phyloP scores from a whole-genome alignment of 2,888 invertebrate species.

The Trichopoda pennipes region DNA sequence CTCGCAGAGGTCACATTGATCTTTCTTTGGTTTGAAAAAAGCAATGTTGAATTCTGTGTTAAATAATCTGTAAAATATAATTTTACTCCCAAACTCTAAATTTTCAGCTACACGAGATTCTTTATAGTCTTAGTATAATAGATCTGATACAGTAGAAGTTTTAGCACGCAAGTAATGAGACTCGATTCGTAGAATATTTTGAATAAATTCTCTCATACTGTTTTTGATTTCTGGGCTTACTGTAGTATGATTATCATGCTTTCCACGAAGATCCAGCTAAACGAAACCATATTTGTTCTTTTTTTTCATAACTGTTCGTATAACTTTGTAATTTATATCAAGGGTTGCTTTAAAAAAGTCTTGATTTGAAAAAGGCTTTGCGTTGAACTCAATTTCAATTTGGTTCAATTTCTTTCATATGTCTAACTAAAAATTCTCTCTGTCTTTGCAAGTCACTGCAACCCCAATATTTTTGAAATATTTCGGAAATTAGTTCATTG shows the following conservation, averaged over 20 bases:
- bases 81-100: too few relatives aligned
- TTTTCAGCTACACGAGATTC: too few relatives aligned
- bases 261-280: slow-evolving; percentile 38
- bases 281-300: slow-evolving; percentile 38
- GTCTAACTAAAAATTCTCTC: slow-evolving; percentile 27
- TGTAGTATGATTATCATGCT: slow-evolving; percentile 16
- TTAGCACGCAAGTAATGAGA: not conserved
- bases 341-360: slow-evolving; percentile 49
- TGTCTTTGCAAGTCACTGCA: slow-evolving; percentile 40
- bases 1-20: too few relatives aligned
- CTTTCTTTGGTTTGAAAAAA: too few relatives aligned
- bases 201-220: slow-evolving; percentile 45
- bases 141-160: not conserved
- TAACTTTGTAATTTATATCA: slow-evolving; percentile 35
- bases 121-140: too few relatives aligned
- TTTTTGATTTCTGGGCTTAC: slow-evolving; percentile 52
- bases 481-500: slow-evolving; percentile 31
- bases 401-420: slow-evolving; percentile 27
- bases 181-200: not conserved
- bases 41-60: too few relatives aligned
- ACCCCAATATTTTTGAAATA: slow-evolving; percentile 44
- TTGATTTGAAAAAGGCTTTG: slow-evolving; percentile 35
- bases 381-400: slow-evolving; percentile 30
- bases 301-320: slow-evolving; percentile 52
- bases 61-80: too few relatives aligned